phyloP scores from a whole-genome alignment of 1,140 invertebrate species.

The Ceratoteleas bidentatus region DNA sequence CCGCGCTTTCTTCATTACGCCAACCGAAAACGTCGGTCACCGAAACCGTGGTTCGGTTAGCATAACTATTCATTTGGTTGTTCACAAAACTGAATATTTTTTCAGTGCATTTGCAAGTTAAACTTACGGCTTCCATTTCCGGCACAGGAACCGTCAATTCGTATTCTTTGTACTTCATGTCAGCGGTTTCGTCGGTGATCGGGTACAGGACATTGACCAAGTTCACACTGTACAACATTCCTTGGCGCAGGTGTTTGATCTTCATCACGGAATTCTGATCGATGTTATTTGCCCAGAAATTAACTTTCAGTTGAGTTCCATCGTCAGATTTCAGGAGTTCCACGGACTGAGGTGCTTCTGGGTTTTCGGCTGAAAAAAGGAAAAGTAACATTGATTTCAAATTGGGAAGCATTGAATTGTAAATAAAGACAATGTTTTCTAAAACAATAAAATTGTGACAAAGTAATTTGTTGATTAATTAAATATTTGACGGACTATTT shows the following conservation, averaged over 20 bases:
- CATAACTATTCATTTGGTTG: too few relatives aligned
- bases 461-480: too few relatives aligned
- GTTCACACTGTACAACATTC: neutral
- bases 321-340: neutral
- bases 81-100: too few relatives aligned
- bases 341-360: neutral
- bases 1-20: too few relatives aligned
- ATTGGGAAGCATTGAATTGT: too few relatives aligned
- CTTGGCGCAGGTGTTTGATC: neutral
- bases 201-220: slow-evolving; percentile 6
- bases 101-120: too few relatives aligned
- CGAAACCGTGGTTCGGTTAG: too few relatives aligned
- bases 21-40: too few relatives aligned
- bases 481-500: too few relatives aligned
- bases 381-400: too few relatives aligned
- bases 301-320: neutral
- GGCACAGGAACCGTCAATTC: neutral
- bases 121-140: neutral
- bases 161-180: neutral
- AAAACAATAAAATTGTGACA: too few relatives aligned
- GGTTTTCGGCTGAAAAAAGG: neutral
- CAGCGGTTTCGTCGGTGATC: neutral
- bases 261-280: neutral
- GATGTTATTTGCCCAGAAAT: neutral
- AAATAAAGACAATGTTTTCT: too few relatives aligned